These are phyloP conservation scores for Bos indicus DNA, from an alignment of 2,113 vertebrate species.

Conservation along the genomic window DNA sequence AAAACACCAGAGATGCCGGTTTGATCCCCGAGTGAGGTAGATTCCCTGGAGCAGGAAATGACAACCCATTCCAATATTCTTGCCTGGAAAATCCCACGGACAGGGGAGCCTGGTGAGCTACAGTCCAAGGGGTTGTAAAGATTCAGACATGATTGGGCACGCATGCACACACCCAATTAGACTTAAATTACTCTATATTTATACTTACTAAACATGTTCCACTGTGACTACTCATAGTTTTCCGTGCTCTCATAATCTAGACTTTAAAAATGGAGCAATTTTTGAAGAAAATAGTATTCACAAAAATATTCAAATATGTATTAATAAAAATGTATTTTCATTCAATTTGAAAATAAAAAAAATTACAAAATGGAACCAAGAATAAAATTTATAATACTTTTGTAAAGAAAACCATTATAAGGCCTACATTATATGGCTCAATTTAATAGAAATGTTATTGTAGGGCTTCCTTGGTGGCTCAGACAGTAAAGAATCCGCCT, in stretches of 20 bases:
- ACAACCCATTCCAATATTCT: not conserved
- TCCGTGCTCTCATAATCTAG: not conserved
- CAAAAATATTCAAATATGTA: not conserved
- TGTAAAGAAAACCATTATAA: not conserved
- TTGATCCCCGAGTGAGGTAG: not conserved
- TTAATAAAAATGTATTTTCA: conserved; percentile 11
- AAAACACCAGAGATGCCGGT: not conserved
- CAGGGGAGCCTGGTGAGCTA: not conserved
- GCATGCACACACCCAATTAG: not conserved
- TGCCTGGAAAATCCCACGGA: not conserved
- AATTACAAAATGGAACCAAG: not conserved
- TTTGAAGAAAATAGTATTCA: not conserved
- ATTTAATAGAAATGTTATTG: not conserved
- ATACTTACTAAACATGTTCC: not conserved
- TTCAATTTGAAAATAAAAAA: not conserved
- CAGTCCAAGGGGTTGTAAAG: not conserved
- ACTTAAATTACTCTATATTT: not conserved
- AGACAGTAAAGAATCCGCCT: not conserved
- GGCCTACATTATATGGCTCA: not conserved
- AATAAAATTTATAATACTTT: not conserved
- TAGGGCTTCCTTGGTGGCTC: not conserved
- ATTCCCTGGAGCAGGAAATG: not conserved
- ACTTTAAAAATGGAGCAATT: not conserved
- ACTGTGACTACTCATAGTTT: not conserved
- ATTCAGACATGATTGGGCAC: not conserved